These are phyloP conservation scores for Crocallis elinguaria DNA, from an alignment of 2,888 invertebrate species.

Conservation along the genomic window DNA sequence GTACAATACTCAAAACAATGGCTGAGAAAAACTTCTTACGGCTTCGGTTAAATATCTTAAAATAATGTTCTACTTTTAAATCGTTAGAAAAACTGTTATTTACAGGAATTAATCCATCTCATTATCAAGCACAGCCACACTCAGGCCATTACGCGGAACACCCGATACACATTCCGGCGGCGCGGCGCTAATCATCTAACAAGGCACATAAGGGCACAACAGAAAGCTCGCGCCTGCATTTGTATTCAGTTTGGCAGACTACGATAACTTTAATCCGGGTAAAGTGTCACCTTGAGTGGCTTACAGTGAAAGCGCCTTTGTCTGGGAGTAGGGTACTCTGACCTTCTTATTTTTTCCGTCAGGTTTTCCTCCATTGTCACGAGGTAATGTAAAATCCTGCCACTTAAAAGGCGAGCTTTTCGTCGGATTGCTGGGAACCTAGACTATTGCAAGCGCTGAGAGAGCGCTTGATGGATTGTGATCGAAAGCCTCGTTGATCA, in stretches of 20 bases:
- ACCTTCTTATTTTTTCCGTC: slow-evolving; percentile 77
- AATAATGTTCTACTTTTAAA: too few species aligned
- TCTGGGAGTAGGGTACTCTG: slow-evolving; percentile 72
- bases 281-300: slow-evolving; percentile 83
- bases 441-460: slow-evolving; percentile 54
- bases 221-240: slow-evolving; percentile 64
- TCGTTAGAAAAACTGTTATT: neutral
- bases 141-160: slow-evolving; percentile 12
- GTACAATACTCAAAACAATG: too few species aligned
- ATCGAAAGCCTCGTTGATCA: slow-evolving; percentile 78
- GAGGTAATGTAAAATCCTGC: slow-evolving; percentile 70
- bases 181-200: slow-evolving; percentile 56
- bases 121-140: slow-evolving; percentile 9
- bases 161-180: slow-evolving; percentile 24
- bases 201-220: slow-evolving; percentile 53
- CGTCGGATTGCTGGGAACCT: slow-evolving; percentile 60
- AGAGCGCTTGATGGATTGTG: slow-evolving; percentile 74
- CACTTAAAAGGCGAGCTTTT: slow-evolving; percentile 65
- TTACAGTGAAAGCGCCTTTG: slow-evolving; percentile 80
- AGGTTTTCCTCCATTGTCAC: slow-evolving; percentile 73
- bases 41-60: too few species aligned
- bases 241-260: slow-evolving; percentile 82
- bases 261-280: slow-evolving; percentile 83
- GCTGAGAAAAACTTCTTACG: too few species aligned
- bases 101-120: neutral